phyloP scores from a whole-genome alignment of 2,797 vertebrate genomes.

The Miichthys miiuy region DNA sequence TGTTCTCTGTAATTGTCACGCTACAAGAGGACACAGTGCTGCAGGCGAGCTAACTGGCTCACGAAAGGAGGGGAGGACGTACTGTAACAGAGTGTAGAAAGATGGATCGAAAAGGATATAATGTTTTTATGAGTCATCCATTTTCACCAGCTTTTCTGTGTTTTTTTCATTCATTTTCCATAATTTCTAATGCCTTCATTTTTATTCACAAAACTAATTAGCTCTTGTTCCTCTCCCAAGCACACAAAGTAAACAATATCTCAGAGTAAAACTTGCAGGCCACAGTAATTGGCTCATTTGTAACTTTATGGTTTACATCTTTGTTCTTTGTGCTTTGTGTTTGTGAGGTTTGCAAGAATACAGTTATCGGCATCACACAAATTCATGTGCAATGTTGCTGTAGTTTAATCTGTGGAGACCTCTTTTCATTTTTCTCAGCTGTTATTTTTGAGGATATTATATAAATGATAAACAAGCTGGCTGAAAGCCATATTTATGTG shows the following conservation, averaged over 20 bases:
- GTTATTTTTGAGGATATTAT: slow-evolving; percentile 28
- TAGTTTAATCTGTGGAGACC: background rate
- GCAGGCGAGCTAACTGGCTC: slow-evolving; percentile 38
- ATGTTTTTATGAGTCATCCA: slow-evolving; percentile 36
- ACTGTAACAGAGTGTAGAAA: background rate
- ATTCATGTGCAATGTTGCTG: slow-evolving; percentile 3
- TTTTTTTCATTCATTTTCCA: slow-evolving; percentile 4
- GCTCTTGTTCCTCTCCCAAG: slow-evolving; percentile 15
- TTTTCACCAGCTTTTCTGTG: background rate
- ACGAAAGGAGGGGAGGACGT: background rate
- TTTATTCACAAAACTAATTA: slow-evolving; percentile 47
- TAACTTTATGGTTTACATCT: slow-evolving; percentile 38
- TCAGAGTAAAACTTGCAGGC: slow-evolving; percentile 12
- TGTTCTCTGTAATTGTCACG: slow-evolving; percentile 64
- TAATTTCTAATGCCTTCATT: slow-evolving; percentile 46
- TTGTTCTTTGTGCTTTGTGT: slow-evolving; percentile 9
- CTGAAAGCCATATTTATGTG: slow-evolving; percentile 20
- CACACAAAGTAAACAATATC: slow-evolving; percentile 26
- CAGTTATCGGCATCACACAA: background rate
- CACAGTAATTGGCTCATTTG: slow-evolving; percentile 65
- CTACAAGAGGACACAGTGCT: slow-evolving; percentile 37
- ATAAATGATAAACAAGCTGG: slow-evolving; percentile 50
- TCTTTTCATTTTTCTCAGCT: slow-evolving; percentile 17
- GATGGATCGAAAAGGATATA: background rate
- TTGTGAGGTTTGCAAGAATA: slow-evolving; percentile 14